Conservation (phyloP, 2,113 vertebrate genomes). For the Perognathus longimembris region DNA sequence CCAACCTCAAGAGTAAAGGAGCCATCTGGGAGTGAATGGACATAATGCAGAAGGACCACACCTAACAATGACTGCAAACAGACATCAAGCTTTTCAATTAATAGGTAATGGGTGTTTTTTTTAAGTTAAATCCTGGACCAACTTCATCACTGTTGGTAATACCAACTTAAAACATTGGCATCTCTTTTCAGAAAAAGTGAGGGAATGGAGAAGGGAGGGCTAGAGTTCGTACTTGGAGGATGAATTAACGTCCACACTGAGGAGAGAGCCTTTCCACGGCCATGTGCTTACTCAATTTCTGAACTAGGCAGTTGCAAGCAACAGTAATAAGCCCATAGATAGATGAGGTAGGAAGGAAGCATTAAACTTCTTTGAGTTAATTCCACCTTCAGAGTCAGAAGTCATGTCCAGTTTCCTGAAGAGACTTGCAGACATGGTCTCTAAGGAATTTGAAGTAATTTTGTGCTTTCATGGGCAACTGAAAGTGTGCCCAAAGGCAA, state of each 20-base stretch:
- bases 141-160: background rate
- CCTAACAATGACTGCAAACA: no score
- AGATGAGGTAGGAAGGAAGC: background rate
- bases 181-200: background rate
- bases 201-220: background rate
- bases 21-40: background rate
- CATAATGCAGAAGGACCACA: background rate
- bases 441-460: constrained; percentile 8
- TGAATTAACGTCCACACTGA: background rate
- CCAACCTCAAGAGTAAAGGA: no score
- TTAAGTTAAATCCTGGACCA: background rate
- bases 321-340: background rate
- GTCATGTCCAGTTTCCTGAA: background rate
- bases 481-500: constrained; percentile 10
- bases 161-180: background rate
- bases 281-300: background rate
- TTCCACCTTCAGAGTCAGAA: background rate
- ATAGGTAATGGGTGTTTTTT: background rate
- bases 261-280: background rate
- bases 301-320: background rate
- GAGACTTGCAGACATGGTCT: constrained; percentile 5
- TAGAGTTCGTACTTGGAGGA: background rate
- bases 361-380: background rate
- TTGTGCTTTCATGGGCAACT: background rate
- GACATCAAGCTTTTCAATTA: background rate